These are phyloP conservation scores for Cyclophora albipunctata DNA, from an alignment of 2,888 invertebrate genomes.

Conservation along the genomic window DNA sequence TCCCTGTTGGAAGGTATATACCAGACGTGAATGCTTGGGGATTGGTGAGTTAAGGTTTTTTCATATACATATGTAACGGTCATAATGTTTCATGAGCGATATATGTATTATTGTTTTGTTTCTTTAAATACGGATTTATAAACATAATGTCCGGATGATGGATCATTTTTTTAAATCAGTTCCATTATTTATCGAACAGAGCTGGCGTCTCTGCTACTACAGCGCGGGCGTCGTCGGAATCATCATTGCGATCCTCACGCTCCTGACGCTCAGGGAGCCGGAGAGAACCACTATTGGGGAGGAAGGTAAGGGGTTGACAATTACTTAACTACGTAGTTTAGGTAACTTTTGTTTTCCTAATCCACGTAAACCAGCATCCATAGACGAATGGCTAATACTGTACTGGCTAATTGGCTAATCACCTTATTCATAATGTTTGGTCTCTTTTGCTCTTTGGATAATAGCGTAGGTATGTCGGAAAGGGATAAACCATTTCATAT, in stretches of 20 bases:
- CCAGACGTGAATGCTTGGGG: constrained; percentile 84
- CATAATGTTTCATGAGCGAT: background rate
- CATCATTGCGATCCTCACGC: constrained; percentile 81
- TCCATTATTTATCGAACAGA: constrained; percentile 51
- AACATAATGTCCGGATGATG: no score
- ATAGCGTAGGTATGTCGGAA: no score
- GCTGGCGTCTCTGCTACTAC: constrained; percentile 90
- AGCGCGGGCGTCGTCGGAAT: constrained; percentile 85
- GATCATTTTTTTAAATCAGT: no score
- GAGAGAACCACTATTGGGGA: constrained; percentile 84
- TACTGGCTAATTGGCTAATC: no score
- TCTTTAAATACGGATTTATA: background rate
- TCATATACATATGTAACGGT: background rate
- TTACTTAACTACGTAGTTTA: background rate
- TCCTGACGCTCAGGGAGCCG: constrained; percentile 85
- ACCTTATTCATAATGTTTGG: no score
- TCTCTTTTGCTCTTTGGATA: no score
- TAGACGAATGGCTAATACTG: no score
- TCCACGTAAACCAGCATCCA: no score
- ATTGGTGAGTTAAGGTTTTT: constrained; percentile 67
- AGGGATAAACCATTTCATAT: no score
- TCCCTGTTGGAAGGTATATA: constrained; percentile 91
- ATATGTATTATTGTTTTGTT: background rate
- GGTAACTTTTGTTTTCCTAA: no score
- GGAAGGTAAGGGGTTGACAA: constrained; percentile 54